These are phyloP conservation scores for Fragariocoptes setiger DNA, from an alignment of 1,140 invertebrate genomes.

Conservation along the genomic window DNA sequence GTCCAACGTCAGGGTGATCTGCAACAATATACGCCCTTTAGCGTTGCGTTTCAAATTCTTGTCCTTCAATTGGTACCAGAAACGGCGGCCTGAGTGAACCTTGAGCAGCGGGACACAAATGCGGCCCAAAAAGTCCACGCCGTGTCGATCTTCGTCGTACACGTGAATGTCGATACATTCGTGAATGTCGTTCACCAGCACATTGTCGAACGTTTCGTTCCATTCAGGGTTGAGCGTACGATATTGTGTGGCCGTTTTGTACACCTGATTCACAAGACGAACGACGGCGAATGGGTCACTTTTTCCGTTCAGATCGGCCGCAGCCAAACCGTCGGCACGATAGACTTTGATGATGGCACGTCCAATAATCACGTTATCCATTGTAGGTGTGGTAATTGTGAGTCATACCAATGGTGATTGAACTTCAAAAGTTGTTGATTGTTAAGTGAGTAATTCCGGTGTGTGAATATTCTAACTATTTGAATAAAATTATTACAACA, in stretches of 20 bases:
- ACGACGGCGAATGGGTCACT: constrained; percentile 86
- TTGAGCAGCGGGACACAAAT: constrained; percentile 46
- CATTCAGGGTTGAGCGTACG: constrained; percentile 81
- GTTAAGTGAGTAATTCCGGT: no score
- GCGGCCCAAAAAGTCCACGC: constrained; percentile 86
- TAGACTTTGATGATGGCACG: constrained; percentile 23
- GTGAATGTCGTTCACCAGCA: constrained; percentile 72
- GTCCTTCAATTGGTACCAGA: constrained; percentile 83
- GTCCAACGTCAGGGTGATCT: constrained; percentile 34
- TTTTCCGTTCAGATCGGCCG: constrained; percentile 56
- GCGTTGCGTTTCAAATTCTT: constrained; percentile 55
- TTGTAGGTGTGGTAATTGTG: no score
- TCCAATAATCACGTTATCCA: background rate
- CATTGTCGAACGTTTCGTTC: constrained; percentile 96
- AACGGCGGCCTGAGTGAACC: constrained; percentile 13
- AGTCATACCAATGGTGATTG: no score
- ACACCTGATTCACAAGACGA: constrained; percentile 63
- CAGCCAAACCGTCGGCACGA: constrained; percentile 50
- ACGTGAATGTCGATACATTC: constrained; percentile 83
- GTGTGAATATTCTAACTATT: no score
- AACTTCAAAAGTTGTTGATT: no score
- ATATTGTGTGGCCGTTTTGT: constrained; percentile 94
- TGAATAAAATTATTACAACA: no score
- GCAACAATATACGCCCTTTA: constrained; percentile 75
- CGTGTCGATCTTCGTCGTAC: constrained; percentile 88